Percentiles rank a stretch among this genome's conserved stretches.
phyloP scores from a whole-genome alignment of 2,888 invertebrate genomes.

The Watsonalla cultraria region DNA sequence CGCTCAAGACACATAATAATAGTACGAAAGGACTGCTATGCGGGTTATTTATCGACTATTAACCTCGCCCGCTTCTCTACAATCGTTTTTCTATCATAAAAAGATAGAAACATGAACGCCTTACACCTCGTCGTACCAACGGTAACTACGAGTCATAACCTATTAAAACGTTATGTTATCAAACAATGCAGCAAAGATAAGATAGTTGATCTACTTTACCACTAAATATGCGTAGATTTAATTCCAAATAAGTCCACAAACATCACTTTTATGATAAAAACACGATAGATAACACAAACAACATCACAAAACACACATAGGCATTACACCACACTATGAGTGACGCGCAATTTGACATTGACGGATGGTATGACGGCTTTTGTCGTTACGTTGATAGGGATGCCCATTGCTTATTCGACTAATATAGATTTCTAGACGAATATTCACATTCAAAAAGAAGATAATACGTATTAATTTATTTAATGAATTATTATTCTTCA shows the following conservation, averaged over 20 bases:
- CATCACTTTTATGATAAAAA: constrained; percentile 76
- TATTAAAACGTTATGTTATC: constrained; percentile 45
- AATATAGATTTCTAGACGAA: too few relatives aligned
- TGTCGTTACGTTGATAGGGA: constrained; percentile 22
- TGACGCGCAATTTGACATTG: constrained; percentile 27
- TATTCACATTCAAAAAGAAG: too few relatives aligned
- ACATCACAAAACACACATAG: constrained; percentile 51
- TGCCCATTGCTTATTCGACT: constrained; percentile 4
- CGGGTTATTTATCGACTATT: constrained; percentile 21
- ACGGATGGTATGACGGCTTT: constrained; percentile 13
- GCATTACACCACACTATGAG: constrained; percentile 38
- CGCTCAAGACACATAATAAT: constrained; percentile 1
- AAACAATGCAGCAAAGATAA: constrained; percentile 50
- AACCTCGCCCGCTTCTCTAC: constrained; percentile 18
- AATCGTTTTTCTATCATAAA: constrained; percentile 50
- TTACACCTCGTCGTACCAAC: constrained; percentile 21
- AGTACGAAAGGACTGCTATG: constrained; percentile 5
- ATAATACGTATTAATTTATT: too few relatives aligned
- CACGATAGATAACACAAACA: constrained; percentile 73
- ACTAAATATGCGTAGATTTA: constrained; percentile 61
- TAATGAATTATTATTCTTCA: too few relatives aligned
- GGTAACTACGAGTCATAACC: constrained; percentile 55
- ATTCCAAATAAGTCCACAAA: constrained; percentile 60
- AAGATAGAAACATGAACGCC: constrained; percentile 58
- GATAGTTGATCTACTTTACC: constrained; percentile 65